phyloP scores from a whole-genome alignment of 2,797 vertebrate genomes.

The Tapirus indicus region DNA sequence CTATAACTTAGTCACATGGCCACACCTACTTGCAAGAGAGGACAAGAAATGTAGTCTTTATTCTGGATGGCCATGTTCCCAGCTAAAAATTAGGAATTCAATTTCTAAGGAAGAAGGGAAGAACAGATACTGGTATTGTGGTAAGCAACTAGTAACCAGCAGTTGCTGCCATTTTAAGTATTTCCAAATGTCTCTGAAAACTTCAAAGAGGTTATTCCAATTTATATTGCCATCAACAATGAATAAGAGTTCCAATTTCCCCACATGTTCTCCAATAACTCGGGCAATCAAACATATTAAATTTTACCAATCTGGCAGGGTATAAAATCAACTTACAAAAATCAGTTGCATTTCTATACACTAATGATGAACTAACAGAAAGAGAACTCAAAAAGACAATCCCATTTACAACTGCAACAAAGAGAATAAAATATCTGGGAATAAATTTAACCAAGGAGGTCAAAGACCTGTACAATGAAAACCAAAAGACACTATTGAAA shows the following conservation, averaged over 20 bases:
- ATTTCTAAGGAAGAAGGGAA: neutral
- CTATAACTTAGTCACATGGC: neutral
- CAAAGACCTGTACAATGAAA: too few species aligned
- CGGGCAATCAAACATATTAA: neutral
- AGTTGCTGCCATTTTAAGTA: conserved; percentile 13
- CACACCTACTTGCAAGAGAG: neutral
- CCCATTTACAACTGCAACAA: too few species aligned
- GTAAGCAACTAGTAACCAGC: neutral
- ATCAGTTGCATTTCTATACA: too few species aligned
- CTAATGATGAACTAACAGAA: too few species aligned
- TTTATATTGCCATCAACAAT: neutral
- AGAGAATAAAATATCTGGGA: too few species aligned
- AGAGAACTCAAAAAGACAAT: too few species aligned
- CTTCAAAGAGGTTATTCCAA: neutral
- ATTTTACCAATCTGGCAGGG: neutral
- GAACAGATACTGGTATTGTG: neutral
- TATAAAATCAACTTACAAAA: neutral
- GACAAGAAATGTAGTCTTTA: neutral
- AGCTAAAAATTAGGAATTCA: neutral
- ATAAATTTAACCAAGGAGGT: too few species aligned
- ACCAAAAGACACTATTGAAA: too few species aligned
- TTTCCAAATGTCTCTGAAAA: conserved; percentile 36
- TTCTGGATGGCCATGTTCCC: neutral
- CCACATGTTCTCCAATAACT: neutral
- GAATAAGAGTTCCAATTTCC: neutral